A percentile compares a stretch with the other conserved stretches of the same genome.
Conservation (phyloP, 37 sponge, comb jelly and placozoan species). For the Ephydatia muelleri region DNA sequence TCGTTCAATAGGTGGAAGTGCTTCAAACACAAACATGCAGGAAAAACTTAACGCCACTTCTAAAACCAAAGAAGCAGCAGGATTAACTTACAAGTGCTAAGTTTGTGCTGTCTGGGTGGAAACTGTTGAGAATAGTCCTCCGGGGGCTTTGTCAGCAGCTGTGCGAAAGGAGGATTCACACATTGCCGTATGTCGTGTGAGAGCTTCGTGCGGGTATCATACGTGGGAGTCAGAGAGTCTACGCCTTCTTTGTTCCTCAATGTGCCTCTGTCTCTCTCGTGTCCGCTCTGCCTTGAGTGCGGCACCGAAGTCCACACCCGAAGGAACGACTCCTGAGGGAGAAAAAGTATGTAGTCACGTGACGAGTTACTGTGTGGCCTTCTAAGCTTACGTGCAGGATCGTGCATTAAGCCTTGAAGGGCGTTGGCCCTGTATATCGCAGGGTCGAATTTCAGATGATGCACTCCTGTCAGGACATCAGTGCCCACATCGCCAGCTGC, state of each 20-base stretch:
- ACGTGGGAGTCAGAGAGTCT: constrained; percentile 52
- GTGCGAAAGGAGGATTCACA: neutral
- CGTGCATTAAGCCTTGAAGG: constrained; percentile 48
- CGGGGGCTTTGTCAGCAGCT: constrained; percentile 19
- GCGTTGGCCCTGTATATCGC: constrained; percentile 61
- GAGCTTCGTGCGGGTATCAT: neutral
- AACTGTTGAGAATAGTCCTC: neutral
- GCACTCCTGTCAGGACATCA: constrained; percentile 58
- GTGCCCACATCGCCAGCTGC: constrained; percentile 73
- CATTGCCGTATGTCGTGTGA: neutral
- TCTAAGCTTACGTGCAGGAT: constrained; percentile 58
- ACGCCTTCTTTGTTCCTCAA: constrained; percentile 18
- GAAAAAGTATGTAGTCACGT: neutral
- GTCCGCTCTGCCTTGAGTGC: constrained; percentile 47
- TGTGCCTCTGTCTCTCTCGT: constrained; percentile 35
- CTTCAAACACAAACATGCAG: too few relatives aligned
- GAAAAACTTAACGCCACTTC: too few relatives aligned
- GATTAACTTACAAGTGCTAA: neutral
- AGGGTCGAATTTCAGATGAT: constrained; percentile 61
- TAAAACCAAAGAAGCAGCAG: neutral
- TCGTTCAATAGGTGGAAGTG: neutral
- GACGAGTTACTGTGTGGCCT: neutral
- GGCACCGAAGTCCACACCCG: constrained; percentile 45
- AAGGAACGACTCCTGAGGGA: constrained; percentile 68
- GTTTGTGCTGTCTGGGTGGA: constrained; percentile 7